A percentile compares a stretch with the other conserved stretches of the same genome.
Evolutionary conservation across 2,888 invertebrate genomes (phyloP).

Genomic region (Melanostoma scalare): DNA sequence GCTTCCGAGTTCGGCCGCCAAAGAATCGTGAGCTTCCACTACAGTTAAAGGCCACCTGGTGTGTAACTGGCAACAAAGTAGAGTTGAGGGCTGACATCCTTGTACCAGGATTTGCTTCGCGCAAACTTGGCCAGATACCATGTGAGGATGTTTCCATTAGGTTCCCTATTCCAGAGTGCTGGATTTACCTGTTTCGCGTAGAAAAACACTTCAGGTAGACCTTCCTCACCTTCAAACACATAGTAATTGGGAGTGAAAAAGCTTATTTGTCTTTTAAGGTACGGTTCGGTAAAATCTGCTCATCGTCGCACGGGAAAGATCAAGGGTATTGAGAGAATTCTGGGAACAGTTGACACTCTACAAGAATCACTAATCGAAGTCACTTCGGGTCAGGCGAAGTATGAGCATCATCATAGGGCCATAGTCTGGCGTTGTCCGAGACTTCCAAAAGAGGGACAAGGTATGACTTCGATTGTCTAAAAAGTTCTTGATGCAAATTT

Average conservation of each 20-base stretch:
- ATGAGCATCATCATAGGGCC: constrained; percentile 98
- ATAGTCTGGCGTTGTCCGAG: constrained; percentile 99
- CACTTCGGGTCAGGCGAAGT: constrained; percentile 98
- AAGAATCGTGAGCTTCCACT: constrained; percentile 98
- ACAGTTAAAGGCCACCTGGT: constrained; percentile 95
- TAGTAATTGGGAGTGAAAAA: too few relatives aligned
- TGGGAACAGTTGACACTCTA: constrained; percentile 94
- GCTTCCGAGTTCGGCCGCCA: constrained; percentile 97
- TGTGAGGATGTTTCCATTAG: constrained; percentile 98
- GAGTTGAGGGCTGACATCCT: constrained; percentile 97
- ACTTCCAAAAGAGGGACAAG: constrained; percentile 99
- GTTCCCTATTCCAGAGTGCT: constrained; percentile 99
- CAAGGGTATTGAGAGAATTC: constrained; percentile 94
- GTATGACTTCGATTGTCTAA: constrained; percentile 82
- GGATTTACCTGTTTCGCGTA: constrained; percentile 99
- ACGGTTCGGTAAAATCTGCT: constrained; percentile 98
- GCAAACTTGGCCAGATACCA: constrained; percentile 97
- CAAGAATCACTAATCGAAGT: constrained; percentile 97
- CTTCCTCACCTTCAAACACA: background rate
- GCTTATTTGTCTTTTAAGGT: constrained; percentile 83
- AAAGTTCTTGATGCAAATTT: background rate
- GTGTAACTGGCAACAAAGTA: constrained; percentile 94
- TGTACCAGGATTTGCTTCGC: constrained; percentile 98
- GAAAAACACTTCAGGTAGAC: constrained; percentile 93
- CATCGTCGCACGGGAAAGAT: constrained; percentile 94